These are phyloP conservation scores for Limenitis camilla DNA, from an alignment of 2,888 invertebrate genomes.

Conservation along the genomic window DNA sequence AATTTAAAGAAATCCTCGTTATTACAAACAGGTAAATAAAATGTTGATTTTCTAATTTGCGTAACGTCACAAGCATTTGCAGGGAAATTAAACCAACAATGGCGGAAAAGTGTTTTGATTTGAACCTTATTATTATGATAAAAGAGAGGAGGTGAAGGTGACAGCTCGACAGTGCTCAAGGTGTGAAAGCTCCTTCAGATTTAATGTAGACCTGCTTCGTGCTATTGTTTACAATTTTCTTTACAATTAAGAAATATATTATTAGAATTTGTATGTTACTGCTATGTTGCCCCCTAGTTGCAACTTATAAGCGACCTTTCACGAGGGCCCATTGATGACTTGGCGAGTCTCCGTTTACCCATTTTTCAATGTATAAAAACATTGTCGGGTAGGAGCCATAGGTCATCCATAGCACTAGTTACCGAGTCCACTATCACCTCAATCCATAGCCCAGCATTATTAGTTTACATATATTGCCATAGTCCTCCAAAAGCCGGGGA, in stretches of 20 bases:
- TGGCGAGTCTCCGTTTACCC: too few relatives aligned
- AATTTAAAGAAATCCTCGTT: slow-evolving; percentile 1
- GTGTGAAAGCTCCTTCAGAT: slow-evolving; percentile 37
- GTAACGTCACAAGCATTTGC: slow-evolving; percentile 39
- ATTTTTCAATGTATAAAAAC: too few relatives aligned
- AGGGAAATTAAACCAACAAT: slow-evolving; percentile 39
- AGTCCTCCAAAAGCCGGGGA: too few relatives aligned
- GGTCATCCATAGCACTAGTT: too few relatives aligned
- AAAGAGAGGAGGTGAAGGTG: slow-evolving; percentile 29
- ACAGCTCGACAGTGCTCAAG: slow-evolving; percentile 36
- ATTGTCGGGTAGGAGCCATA: too few relatives aligned
- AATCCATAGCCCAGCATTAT: too few relatives aligned
- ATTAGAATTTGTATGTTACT: too few relatives aligned
- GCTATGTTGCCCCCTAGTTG: too few relatives aligned
- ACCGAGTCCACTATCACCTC: too few relatives aligned
- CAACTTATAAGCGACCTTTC: too few relatives aligned
- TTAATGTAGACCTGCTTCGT: slow-evolving; percentile 28
- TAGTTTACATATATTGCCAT: too few relatives aligned
- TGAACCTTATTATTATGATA: slow-evolving; percentile 17
- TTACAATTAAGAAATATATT: neutral
- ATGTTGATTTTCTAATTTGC: slow-evolving; percentile 33
- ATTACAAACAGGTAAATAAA: slow-evolving; percentile 23
- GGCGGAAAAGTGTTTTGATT: slow-evolving; percentile 5
- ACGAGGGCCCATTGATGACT: too few relatives aligned
- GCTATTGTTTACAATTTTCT: slow-evolving; percentile 24